A percentile compares a stretch with the other conserved stretches of the same genome.
Evolutionary conservation across 2,797 vertebrate species (phyloP).

Genomic region (Danio kyathit): DNA sequence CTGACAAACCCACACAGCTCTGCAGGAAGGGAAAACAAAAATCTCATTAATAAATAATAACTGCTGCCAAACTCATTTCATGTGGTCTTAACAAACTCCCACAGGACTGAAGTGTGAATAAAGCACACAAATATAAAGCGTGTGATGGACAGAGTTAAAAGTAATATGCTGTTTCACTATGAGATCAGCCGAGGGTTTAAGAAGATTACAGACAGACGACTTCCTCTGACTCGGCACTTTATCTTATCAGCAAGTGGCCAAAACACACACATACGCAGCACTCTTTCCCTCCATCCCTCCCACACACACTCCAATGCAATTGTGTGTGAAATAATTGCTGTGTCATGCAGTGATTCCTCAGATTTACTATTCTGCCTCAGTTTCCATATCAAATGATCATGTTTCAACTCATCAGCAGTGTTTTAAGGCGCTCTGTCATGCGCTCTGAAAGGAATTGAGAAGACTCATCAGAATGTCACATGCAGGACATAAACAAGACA

Average conservation of each 20-base stretch:
- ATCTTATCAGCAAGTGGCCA: not conserved
- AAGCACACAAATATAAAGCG: not conserved
- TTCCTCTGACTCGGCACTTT: conserved; percentile 45
- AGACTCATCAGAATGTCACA: conserved; percentile 18
- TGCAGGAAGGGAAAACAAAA: no score
- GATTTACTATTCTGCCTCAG: not conserved
- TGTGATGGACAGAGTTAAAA: not conserved
- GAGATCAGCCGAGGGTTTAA: conserved; percentile 13
- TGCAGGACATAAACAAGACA: conserved; percentile 24
- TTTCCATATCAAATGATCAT: not conserved
- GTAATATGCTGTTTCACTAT: conserved; percentile 12
- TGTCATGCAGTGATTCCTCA: conserved; percentile 53
- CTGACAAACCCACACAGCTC: not conserved
- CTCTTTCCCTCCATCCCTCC: not conserved
- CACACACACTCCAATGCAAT: conserved; percentile 10
- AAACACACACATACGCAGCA: not conserved
- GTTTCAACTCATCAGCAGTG: not conserved
- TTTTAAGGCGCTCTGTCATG: not conserved
- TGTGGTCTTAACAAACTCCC: not conserved
- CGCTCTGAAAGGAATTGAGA: conserved; percentile 26
- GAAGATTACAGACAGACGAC: conserved; percentile 28
- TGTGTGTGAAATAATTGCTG: conserved; percentile 26
- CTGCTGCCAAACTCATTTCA: not conserved
- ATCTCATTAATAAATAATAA: not conserved
- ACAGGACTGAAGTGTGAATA: not conserved